phyloP scores from a whole-genome alignment of 1,140 invertebrate species.

The Chelonus insularis region DNA sequence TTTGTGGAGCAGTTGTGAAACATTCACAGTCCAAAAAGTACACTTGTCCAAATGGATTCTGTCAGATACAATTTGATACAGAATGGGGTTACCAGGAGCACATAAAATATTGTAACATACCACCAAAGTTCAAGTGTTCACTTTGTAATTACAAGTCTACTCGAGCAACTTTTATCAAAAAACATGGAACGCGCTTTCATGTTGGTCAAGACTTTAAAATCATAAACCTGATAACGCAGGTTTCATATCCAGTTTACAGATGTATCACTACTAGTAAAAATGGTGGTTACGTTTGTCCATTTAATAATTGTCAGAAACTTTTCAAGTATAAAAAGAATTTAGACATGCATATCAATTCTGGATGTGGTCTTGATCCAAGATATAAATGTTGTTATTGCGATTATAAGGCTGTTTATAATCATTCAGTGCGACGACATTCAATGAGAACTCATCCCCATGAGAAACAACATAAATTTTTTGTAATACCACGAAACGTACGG shows the following conservation, averaged over 20 bases:
- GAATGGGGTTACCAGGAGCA: too few relatives aligned
- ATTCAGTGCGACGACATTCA: background rate
- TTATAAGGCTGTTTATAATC: background rate
- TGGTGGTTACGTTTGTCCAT: background rate
- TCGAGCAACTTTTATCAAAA: background rate
- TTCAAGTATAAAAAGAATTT: background rate
- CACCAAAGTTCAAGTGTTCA: constrained; percentile 41
- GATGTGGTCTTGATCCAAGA: background rate
- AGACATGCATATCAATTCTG: background rate
- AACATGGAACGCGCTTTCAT: background rate
- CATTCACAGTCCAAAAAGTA: too few relatives aligned
- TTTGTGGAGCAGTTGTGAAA: too few relatives aligned
- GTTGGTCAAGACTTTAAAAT: background rate
- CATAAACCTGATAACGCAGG: too few relatives aligned
- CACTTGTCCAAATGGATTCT: too few relatives aligned
- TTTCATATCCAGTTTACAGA: background rate
- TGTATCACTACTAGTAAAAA: background rate
- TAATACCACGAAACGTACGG: too few relatives aligned
- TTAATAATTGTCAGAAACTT: background rate
- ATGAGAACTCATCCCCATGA: background rate
- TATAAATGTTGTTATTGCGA: constrained; percentile 2
- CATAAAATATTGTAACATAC: too few relatives aligned
- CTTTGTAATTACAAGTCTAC: background rate
- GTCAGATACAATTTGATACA: too few relatives aligned
- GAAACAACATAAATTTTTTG: background rate